Evolutionary conservation across 2,113 vertebrate genomes (phyloP), one percentile per base, ranked within the genome.

Genomic region (Sigmodon hispidus): DNA sequence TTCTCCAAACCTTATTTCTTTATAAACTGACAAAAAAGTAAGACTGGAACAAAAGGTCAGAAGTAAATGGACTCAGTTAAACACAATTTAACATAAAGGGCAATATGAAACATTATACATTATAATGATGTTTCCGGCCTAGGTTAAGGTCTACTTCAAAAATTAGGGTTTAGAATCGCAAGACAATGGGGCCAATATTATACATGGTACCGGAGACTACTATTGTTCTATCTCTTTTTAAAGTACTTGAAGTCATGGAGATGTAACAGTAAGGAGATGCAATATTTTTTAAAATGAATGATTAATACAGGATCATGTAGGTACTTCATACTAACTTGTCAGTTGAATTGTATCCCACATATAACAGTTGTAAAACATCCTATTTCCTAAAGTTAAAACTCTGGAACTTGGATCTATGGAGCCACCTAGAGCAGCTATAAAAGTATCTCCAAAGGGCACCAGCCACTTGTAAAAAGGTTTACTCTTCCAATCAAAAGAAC

Each of bases 11-110:
- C 9, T 63, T 84, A 77, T 48, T 95, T 72, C 31, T 19, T 24
- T 45, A 85, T 12, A 73, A 96, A 61, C 2, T 55, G 52, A 88
- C 22, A 73, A 72, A 72, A 92, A 94, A 45, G 22, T 70, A 72
- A 83, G 3, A 29, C 57, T 7, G 26, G 34, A 40, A 52, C 5
- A 63, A 77, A 91, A 72, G 0, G 4, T 3, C 5, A 87, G 85
- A 86, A 24, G 29, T 40, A 77, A 95, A 89, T 59, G 36, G 4
- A 3, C 34, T 83, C 13, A 1, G 12, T 67, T 61, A 73, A 84
- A 85, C 40, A 69, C 55, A 81, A 83, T 92, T 86, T 92, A 93
- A 69, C 36, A 80, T 22, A 45, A 55, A 29, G 96, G 34, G 36
- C 12, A 91, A 36, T 70, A 55, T 83, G 8, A 59, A 90, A 76